Percentiles rank a stretch among this genome's conserved stretches.
phyloP scores from a whole-genome alignment of 2,888 invertebrate species.

The Nomada lathburiana region DNA sequence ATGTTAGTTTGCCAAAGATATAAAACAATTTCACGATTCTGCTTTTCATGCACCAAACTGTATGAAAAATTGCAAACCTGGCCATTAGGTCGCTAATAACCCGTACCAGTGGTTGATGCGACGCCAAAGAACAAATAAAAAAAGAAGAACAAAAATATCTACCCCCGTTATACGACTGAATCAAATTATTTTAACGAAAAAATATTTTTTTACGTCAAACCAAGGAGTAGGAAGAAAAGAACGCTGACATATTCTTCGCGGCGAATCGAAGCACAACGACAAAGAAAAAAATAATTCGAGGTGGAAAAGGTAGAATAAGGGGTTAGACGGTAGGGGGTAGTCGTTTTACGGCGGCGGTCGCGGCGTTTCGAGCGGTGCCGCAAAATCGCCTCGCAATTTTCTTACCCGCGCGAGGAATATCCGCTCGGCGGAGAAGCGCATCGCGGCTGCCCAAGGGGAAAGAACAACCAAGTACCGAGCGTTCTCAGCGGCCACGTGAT shows the following conservation, averaged over 20 bases:
- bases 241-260: neutral
- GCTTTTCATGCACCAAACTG: too few relatives aligned
- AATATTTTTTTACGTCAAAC: too few relatives aligned
- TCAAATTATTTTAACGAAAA: too few relatives aligned
- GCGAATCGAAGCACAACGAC: neutral
- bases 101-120: too few relatives aligned
- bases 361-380: conserved; percentile 74
- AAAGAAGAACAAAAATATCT: neutral
- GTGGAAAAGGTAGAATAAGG: neutral
- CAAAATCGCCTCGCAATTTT: conserved; percentile 82
- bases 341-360: conserved; percentile 72
- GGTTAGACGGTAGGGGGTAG: neutral
- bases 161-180: too few relatives aligned
- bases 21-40: too few relatives aligned
- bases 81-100: neutral
- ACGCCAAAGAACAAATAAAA: neutral
- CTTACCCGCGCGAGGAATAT: conserved; percentile 69
- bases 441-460: conserved; percentile 26
- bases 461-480: conserved; percentile 38
- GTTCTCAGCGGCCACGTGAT: conserved; percentile 78
- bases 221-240: neutral
- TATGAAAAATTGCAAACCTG: neutral
- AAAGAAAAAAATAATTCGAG: too few relatives aligned
- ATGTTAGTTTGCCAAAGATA: too few relatives aligned
- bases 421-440: conserved; percentile 48